These are phyloP conservation scores for Drosophila grimshawi DNA, from an alignment of 1,140 invertebrate species.

Conservation along the genomic window DNA sequence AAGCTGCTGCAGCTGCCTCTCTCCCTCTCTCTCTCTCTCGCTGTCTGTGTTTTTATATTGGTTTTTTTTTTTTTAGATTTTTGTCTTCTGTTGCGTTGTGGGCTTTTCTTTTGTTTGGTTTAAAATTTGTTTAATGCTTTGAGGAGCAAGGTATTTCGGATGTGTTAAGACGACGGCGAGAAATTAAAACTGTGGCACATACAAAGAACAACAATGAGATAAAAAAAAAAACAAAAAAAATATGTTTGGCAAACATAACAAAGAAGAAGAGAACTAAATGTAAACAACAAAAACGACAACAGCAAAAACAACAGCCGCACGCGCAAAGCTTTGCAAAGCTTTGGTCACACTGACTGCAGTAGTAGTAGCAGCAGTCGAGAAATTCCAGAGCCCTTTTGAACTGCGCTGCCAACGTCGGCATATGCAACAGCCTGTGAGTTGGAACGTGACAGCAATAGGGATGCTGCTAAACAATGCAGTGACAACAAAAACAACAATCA, in stretches of 20 bases:
- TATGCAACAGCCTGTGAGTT: constrained; percentile 49
- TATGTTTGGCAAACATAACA: constrained; percentile 15
- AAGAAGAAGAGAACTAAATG: constrained; percentile 6
- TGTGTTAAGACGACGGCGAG: constrained; percentile 34
- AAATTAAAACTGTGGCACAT: constrained; percentile 43
- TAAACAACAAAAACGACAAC: constrained; percentile 16
- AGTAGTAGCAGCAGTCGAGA: constrained; percentile 27
- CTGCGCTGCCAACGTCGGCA: constrained; percentile 42
- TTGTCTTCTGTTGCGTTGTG: constrained; percentile 37
- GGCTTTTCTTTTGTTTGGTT: constrained; percentile 27
- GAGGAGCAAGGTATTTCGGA: constrained; percentile 13
- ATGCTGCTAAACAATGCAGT: constrained; percentile 50
- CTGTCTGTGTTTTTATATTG: constrained; percentile 35
- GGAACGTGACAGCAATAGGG: constrained; percentile 54
- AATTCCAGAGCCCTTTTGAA: constrained; percentile 55
- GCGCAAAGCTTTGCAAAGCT: constrained; percentile 42
- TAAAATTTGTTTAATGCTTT: constrained; percentile 32
- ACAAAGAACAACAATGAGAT: constrained; percentile 26
- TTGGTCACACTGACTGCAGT: constrained; percentile 48
- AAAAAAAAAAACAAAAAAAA: constrained; percentile 2
- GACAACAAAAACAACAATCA: neutral
- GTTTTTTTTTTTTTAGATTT: constrained; percentile 27
- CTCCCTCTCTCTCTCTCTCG: constrained; percentile 17
- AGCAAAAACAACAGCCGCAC: constrained; percentile 36
- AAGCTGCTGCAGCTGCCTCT: constrained; percentile 44